Base-by-base conservation (phyloP, 2,113 vertebrate genomes). In the Prochilodus magdalenae region DNA sequence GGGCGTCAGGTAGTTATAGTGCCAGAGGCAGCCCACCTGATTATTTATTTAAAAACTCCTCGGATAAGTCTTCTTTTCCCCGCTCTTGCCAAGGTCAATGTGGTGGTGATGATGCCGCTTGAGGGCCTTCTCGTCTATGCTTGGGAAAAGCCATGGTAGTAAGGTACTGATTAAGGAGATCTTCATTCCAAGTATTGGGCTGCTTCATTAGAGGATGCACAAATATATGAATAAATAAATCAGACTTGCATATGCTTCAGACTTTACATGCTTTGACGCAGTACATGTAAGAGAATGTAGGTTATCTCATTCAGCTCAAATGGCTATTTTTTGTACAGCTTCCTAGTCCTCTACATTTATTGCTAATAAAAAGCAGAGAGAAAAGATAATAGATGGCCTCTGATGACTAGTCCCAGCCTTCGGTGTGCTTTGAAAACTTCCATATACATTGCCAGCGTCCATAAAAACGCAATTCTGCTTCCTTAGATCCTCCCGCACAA, bases 21-120 rank as follows among this genome's bases (percentile, higher is more conserved):
- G 53, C 76, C 62, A 74, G 70, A n/a, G 57, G 40, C 29, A 4
- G 36, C 30, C 59, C 53, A 20, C 18, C 73, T 63, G 78, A 76
- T 75, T 63, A 75, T 76, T 80, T 76, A 84, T 74, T 75, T 44
- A 75, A 76, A 70, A 70, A 71, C 72, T 80, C 44, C 24, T 63
- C 67, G 65, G 2, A 27, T 55, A 57, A 73, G 72, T 73, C 14
- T 5, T 60, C 20, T 16, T 40, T 33, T 53, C 51, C 27, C 81
- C 73, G 55, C 51, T 72, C 57, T 30, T 27, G 20, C 69, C 75
- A 73, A 73, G 67, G 75, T 76, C 73, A 82, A 47, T 79, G 77
- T 44, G 59, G 20, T 53, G 26, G 63, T 36, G 40, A 78, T 57
- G 55, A 26, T 69, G 63, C 30, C 10, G 49, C 57, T 59, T 11